These are phyloP conservation scores for Salarias fasciatus DNA, from an alignment of 2,797 vertebrate species.

Conservation along the genomic window DNA sequence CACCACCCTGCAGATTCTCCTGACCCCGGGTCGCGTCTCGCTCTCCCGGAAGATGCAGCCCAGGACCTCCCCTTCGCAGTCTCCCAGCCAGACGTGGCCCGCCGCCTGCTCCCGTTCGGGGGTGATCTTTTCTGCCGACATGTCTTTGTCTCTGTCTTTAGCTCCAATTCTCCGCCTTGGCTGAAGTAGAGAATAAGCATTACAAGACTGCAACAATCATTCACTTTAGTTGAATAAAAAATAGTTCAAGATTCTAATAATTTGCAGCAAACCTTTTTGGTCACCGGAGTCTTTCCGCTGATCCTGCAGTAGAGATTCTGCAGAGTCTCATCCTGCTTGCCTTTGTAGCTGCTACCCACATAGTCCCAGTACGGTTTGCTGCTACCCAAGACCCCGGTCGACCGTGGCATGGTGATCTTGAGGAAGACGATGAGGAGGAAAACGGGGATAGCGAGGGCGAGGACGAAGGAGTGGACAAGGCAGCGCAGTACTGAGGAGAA, in stretches of 20 bases:
- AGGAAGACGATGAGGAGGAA: conserved; percentile 86
- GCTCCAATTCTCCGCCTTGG: conserved; percentile 60
- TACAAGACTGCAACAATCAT: too few relatives aligned
- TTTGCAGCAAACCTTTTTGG: conserved; percentile 52
- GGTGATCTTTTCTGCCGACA: conserved; percentile 68
- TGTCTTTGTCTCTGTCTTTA: conserved; percentile 66
- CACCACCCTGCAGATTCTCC: conserved; percentile 83
- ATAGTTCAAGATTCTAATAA: too few relatives aligned
- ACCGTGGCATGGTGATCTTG: conserved; percentile 88
- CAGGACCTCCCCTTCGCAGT: conserved; percentile 84
- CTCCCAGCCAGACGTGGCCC: conserved; percentile 88
- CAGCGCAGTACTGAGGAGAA: conserved; percentile 88
- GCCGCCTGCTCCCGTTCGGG: conserved; percentile 71
- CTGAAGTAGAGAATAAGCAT: conserved; percentile 32
- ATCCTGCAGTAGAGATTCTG: conserved; percentile 73
- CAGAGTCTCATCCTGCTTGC: conserved; percentile 70
- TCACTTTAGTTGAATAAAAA: too few relatives aligned
- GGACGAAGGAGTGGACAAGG: conserved; percentile 87
- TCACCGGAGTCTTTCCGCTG: conserved; percentile 55
- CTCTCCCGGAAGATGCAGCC: conserved; percentile 85
- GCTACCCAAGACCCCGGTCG: conserved; percentile 81
- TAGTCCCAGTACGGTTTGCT: conserved; percentile 84
- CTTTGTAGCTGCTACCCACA: conserved; percentile 80
- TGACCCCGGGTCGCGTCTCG: conserved; percentile 49
- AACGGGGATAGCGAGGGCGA: conserved; percentile 88